phyloP scores from a whole-genome alignment of 2,113 vertebrate genomes.

The Hemicordylus capensis region DNA sequence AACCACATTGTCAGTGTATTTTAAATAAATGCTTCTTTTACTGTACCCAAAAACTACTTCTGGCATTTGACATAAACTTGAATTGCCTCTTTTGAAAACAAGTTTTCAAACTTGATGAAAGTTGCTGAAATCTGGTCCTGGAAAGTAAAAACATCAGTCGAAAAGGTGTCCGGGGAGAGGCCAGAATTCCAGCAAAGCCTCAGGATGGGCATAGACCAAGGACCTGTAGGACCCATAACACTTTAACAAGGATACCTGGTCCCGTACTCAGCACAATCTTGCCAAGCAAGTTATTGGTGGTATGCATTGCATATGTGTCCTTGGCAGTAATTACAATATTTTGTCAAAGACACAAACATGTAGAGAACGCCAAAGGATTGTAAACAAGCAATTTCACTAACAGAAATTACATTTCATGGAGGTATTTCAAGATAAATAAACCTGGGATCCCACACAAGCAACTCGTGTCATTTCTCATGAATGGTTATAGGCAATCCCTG shows the following conservation, averaged over 20 bases:
- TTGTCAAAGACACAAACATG: not conserved
- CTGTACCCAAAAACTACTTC: not conserved
- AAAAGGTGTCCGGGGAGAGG: not conserved
- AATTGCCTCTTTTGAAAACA: not conserved
- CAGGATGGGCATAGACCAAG: not conserved
- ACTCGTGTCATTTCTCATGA: no score
- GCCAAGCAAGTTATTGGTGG: not conserved
- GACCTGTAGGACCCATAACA: no score
- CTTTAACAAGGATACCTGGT: not conserved
- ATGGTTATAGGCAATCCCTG: no score
- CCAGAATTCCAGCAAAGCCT: not conserved
- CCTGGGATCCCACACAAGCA: no score
- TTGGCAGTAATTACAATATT: not conserved
- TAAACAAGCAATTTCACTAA: not conserved
- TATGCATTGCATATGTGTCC: not conserved
- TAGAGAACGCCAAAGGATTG: not conserved
- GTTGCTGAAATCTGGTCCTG: not conserved
- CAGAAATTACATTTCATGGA: no score
- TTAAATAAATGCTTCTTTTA: constrained; percentile 7
- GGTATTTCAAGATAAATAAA: no score
- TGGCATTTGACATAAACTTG: not conserved
- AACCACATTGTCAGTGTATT: not conserved
- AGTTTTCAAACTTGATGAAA: not conserved
- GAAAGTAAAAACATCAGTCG: not conserved
- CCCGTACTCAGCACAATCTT: not conserved